Conservation (phyloP, 2,113 vertebrate genomes). For the Podarcis muralis region DNA sequence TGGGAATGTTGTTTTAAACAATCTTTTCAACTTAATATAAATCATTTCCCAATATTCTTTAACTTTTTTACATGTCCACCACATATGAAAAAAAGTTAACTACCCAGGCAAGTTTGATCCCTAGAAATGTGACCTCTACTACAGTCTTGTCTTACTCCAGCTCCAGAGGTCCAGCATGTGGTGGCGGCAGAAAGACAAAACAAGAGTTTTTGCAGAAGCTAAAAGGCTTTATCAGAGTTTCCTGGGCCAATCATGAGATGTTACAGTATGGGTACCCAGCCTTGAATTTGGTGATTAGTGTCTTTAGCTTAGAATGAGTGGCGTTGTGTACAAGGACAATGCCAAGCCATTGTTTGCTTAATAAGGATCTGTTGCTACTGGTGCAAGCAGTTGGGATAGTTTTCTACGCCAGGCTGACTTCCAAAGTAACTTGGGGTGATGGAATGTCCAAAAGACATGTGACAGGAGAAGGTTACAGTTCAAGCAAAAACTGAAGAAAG, state of each 20-base stretch:
- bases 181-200: neutral
- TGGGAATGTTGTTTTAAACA: too few species aligned
- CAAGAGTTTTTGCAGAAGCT: neutral
- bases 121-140: neutral
- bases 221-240: neutral
- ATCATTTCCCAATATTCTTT: too few species aligned
- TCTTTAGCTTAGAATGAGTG: neutral
- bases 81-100: too few species aligned
- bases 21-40: too few species aligned
- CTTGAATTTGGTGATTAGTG: neutral
- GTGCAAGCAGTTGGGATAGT: neutral
- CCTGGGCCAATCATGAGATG: neutral
- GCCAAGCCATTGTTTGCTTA: neutral
- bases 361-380: neutral
- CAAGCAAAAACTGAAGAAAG: too few species aligned
- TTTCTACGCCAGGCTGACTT: too few species aligned
- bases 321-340: neutral
- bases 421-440: too few species aligned
- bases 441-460: too few species aligned
- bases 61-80: too few species aligned
- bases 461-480: too few species aligned
- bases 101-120: neutral
- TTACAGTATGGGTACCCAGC: neutral
- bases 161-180: neutral
- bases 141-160: too few species aligned